phyloP scores from a whole-genome alignment of 2,888 invertebrate genomes.

The Synanthedon vespiformis region DNA sequence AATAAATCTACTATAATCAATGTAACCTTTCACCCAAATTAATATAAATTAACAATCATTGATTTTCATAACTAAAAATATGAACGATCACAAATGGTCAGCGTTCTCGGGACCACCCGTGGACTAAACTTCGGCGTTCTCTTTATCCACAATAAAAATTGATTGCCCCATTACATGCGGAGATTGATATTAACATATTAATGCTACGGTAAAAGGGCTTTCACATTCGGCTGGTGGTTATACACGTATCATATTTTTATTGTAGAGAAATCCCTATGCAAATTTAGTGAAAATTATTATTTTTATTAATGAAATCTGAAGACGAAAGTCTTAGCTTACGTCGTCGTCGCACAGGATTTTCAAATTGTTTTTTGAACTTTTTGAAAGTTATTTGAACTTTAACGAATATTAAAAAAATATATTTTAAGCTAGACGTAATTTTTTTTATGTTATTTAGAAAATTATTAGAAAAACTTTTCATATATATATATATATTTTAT shows the following conservation, averaged over 20 bases:
- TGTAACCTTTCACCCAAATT: neutral
- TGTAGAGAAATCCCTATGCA: neutral
- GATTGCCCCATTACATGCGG: slow-evolving; percentile 35
- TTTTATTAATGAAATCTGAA: neutral
- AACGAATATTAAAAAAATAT: too few species aligned
- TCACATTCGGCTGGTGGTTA: neutral
- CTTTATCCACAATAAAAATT: slow-evolving; percentile 41
- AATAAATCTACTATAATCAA: too few species aligned
- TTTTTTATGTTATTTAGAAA: too few species aligned
- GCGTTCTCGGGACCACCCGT: slow-evolving; percentile 33
- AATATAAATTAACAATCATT: neutral
- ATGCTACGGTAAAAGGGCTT: slow-evolving; percentile 27
- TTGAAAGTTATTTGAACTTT: too few species aligned
- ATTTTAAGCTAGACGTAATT: too few species aligned
- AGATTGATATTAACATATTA: slow-evolving; percentile 45
- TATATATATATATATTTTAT: too few species aligned
- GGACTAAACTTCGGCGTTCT: slow-evolving; percentile 31
- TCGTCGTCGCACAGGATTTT: too few species aligned
- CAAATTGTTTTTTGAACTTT: too few species aligned
- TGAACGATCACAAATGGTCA: neutral
- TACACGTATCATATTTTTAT: neutral
- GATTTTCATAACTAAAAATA: neutral
- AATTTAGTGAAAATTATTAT: neutral
- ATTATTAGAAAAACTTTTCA: too few species aligned
- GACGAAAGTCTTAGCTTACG: too few species aligned